Evolutionary conservation across 2,113 vertebrate genomes (phyloP).

Genomic region (Myocastor coypus): DNA sequence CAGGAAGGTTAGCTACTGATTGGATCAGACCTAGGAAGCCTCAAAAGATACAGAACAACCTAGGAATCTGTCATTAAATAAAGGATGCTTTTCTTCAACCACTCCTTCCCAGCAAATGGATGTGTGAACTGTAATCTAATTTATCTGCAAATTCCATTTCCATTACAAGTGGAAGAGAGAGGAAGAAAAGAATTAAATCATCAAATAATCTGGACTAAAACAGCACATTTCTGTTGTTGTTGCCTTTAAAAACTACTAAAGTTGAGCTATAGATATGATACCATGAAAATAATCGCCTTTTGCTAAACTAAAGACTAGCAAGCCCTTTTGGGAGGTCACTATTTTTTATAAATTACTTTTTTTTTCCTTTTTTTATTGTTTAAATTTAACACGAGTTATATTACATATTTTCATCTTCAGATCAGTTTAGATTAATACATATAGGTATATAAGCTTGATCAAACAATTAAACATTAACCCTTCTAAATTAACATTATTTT

Average conservation of each 20-base stretch:
- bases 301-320: neutral
- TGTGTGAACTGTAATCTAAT: neutral
- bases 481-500: no score
- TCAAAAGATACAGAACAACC: neutral
- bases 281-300: neutral
- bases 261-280: neutral
- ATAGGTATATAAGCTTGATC: no score
- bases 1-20: neutral
- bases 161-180: neutral
- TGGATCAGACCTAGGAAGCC: neutral
- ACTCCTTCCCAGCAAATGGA: neutral
- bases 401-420: no score
- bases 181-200: neutral
- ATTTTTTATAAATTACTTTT: neutral
- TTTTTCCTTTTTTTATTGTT: neutral
- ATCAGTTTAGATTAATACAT: no score
- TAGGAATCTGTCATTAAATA: neutral
- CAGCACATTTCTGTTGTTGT: neutral
- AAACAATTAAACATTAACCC: no score
- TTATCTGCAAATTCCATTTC: neutral
- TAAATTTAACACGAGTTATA: no score
- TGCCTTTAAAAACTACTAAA: constrained; percentile 26
- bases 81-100: constrained; percentile 15
- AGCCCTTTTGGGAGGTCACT: neutral
- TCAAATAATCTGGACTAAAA: neutral